Evolutionary conservation across 2,113 vertebrate species (phyloP).

Genomic region (Nycticorax nycticorax): DNA sequence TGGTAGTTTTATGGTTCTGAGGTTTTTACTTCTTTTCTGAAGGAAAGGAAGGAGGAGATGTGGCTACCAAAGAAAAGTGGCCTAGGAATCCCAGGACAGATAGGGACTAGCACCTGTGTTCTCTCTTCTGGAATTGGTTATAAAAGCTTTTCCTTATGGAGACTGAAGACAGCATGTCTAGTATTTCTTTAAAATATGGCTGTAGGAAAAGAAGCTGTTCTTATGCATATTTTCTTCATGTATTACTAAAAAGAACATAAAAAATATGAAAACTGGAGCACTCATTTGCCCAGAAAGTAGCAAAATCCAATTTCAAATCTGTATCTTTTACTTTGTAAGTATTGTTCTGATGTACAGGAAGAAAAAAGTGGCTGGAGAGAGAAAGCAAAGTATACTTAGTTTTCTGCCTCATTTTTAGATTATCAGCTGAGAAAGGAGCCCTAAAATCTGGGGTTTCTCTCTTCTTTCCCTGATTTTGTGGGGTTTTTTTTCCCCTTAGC

Average conservation of each 20-base stretch:
- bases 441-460: neutral
- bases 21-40: neutral
- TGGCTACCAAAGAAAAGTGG: neutral
- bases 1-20: neutral
- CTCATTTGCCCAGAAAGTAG: neutral
- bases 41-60: neutral
- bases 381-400: neutral
- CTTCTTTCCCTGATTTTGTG: neutral
- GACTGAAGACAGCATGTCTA: neutral
- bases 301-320: neutral
- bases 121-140: neutral
- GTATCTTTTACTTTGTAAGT: neutral
- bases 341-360: neutral
- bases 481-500: neutral
- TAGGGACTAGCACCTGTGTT: neutral
- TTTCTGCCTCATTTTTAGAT: neutral
- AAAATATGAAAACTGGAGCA: neutral
- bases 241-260: neutral
- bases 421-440: neutral
- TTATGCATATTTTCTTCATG: neutral
- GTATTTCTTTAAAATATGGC: neutral
- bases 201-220: neutral
- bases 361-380: neutral
- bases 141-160: neutral
- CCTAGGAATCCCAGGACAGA: neutral